Evolutionary conservation across 2,113 vertebrate species (phyloP), one percentile per base, ranked within the genome.

Genomic region (Dendropsophus ebraccatus): DNA sequence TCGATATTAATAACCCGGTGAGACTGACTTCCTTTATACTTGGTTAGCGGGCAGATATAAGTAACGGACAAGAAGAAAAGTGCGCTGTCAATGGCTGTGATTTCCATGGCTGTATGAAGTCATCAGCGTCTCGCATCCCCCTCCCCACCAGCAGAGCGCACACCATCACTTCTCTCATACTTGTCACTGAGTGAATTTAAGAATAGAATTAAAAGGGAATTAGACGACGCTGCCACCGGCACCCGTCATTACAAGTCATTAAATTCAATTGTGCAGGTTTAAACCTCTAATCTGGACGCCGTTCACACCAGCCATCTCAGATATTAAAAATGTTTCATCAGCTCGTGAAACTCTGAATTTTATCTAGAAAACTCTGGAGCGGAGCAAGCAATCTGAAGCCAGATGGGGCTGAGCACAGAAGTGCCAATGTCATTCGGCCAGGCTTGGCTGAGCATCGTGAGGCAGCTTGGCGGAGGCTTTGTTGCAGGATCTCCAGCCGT

Each of bases 191-290:
- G 28, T 25, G 13, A 65, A 28, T 65, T 76, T 76, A 75, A 75
- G 54, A 84, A 84, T 76, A 58, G 83, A 47, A 84, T 76, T 84
- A 84, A 84, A 77, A 84, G 35, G 25, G 49, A 76, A 84, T 84
- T 60, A 84, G n/a, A 60, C 23, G 47, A 50, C 23, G 37, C 32
- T 50, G 25, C 21, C n/a, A 50, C 30, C 62, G n/a, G 35, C 3
- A 25, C 72, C 35, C 47, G 56, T 65, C 52, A 84, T 84, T 84
- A 76, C n/a, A 28, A 41, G 72, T 62, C 23, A 76, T 84, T 65
- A 56, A 58, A 84, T 84, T 84, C 72, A 17, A 84, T 84, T 73
- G 69, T 60, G 52, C 23, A 28, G 35, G 52, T 74, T 75, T 47
- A 49, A n/a, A 65, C 30, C 41, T 21, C 37, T 76, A 62, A 84